These are phyloP conservation scores for Panthera leo DNA, from an alignment of 2,113 vertebrate genomes.

Conservation along the genomic window DNA sequence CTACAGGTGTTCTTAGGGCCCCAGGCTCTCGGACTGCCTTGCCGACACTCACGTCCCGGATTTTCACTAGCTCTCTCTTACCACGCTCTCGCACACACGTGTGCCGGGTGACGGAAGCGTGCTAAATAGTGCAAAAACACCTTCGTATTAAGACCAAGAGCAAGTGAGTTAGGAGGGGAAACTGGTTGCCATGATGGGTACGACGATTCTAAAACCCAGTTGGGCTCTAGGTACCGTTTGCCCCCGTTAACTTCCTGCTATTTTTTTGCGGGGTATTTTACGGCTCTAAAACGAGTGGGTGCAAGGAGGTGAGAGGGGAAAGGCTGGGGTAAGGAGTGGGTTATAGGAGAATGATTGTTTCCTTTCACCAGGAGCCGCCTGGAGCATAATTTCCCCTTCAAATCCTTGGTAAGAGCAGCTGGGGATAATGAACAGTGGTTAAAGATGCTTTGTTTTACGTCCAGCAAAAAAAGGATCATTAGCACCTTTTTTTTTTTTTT, in stretches of 20 bases:
- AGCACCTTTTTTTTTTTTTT: background rate
- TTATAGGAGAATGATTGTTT: constrained; percentile 26
- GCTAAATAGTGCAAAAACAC: background rate
- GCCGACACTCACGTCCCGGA: background rate
- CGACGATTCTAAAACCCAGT: background rate
- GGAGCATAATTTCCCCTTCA: background rate
- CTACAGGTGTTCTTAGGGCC: background rate
- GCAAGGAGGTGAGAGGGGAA: background rate
- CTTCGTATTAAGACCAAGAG: background rate
- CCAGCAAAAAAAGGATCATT: constrained; percentile 51
- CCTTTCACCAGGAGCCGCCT: background rate
- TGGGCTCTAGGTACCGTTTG: background rate
- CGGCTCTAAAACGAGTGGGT: background rate
- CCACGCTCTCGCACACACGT: background rate
- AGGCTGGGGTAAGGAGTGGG: background rate
- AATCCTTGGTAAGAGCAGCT: constrained; percentile 55
- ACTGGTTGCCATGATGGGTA: background rate
- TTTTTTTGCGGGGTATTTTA: background rate
- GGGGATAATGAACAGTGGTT: constrained; percentile 46
- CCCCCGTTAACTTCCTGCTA: background rate
- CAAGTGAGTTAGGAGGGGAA: background rate
- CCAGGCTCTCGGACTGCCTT: background rate
- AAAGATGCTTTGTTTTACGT: constrained; percentile 48
- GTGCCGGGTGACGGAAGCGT: background rate
- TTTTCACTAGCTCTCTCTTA: background rate